A percentile compares a stretch with the other conserved stretches of the same genome.
These are phyloP conservation scores for Harpagus bidentatus DNA, from an alignment of 2,113 vertebrate genomes.

Conservation along the genomic window DNA sequence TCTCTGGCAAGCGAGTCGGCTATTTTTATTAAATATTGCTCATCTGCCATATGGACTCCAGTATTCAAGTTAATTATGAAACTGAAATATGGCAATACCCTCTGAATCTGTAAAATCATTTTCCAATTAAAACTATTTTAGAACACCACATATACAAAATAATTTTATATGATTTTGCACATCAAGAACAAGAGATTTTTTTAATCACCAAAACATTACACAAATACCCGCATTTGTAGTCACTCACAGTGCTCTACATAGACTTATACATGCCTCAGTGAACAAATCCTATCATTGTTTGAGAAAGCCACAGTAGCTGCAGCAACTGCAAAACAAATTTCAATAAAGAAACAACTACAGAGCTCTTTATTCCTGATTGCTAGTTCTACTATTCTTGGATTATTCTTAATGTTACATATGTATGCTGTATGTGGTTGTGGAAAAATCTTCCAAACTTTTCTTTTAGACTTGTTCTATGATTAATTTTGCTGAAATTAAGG, in stretches of 20 bases:
- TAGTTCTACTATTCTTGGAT: neutral
- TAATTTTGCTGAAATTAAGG: neutral
- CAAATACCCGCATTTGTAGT: neutral
- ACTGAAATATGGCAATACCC: slow-evolving; percentile 36
- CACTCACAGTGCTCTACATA: neutral
- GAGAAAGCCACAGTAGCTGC: neutral
- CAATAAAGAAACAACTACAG: neutral
- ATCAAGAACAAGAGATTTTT: neutral
- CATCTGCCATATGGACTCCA: slow-evolving; percentile 59
- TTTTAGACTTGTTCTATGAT: neutral
- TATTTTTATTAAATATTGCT: slow-evolving; percentile 73
- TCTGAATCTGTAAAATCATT: slow-evolving; percentile 43
- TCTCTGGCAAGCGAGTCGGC: slow-evolving; percentile 7
- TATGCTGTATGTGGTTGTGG: neutral
- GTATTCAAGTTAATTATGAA: slow-evolving; percentile 62
- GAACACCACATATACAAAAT: neutral
- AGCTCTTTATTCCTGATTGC: neutral
- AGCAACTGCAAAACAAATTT: neutral
- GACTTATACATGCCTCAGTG: neutral
- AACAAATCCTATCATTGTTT: neutral
- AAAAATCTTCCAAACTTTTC: neutral
- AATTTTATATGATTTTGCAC: neutral
- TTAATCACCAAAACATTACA: neutral
- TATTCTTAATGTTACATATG: neutral
- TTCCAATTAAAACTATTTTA: slow-evolving; percentile 63